Base-by-base conservation (phyloP, 64 coral and sea anemone genomes). In the Montipora cactus region DNA sequence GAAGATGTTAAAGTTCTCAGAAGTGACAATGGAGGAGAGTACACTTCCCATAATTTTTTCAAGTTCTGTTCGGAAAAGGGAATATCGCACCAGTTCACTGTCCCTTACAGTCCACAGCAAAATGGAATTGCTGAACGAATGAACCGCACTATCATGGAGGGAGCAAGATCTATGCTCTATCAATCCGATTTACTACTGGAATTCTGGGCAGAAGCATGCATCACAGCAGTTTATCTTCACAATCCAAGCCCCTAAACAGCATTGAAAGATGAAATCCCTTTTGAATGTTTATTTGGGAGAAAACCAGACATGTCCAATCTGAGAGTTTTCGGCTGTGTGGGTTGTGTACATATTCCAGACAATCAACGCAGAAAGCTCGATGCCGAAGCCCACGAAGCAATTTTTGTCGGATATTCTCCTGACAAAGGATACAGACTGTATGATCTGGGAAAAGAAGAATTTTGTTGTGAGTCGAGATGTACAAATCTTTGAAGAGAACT, bases 81-180 rank as follows among this genome's bases (percentile, higher is more conserved):
- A 83, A 92, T 94, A 79, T 87, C 61, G 19, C 92, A 94, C 44
- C 75, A 97, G 68, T 97, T 97, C 53, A 94, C 96, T 61, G 95
- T 89, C 58, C 93, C 93, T 25, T 95, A 98, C 77, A 83, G 93
- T 76, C 96, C 93, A 89, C 88, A 98, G 50, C 92, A 98, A 81
- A 95, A 95, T 87, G 96, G 96, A 73, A 80, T 98, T 44, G 96
- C 93, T 75, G 90, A 98, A 84, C 51, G 87, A n/a, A 79, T 98
- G 83, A 98, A 98, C 62, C 93, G 80, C 61, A 98, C 37, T 12
- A 80, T 95, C 10, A 74, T 95, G 79, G 93, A 93, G 81, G 77
- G 84, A 90, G 93, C 92, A n/a, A 95, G 93, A 95, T 98, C 93
- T 68, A 95, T 98, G 90, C 71, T 98, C 12, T 98, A 95, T 76